Evolutionary conservation across 2,113 vertebrate genomes (phyloP), one percentile per base, ranked within the genome.

Genomic region (Pangasianodon hypophthalmus): DNA sequence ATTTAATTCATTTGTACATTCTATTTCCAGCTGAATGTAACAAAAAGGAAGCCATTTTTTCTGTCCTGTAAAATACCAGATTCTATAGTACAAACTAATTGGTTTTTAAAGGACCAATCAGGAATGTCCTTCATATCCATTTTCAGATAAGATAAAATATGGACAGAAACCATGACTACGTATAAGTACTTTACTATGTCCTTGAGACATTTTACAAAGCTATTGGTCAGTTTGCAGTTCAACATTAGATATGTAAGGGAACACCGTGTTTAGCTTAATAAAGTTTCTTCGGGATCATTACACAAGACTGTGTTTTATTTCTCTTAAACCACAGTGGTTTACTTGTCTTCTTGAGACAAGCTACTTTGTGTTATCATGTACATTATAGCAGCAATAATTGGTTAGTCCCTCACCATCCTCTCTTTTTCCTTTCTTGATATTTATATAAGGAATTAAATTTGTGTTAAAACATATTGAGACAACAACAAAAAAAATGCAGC

Each of bases 1-100:
- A 21, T 81, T 86, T 80, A 84, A 85, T 84, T 75, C 26, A 46
- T 77, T 79, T 71, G 21, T 79, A 60, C 88, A 77, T 64, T 89
- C 21, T 64, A 46, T 81, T 89, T 56, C 32, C 75, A 9, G 75
- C 54, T 54, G n/a, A 52, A 37, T 14, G 32, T 44, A 44, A 60
- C n/a, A 84, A 84, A 84, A 62, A 14, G 44, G 21, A 46, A 26
- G 73, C 19, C 77, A 14, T 10, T 50, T 10, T 46, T 50, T 18
- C 77, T 0, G n/a, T 48, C 24, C 26, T 50, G 77, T 80, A 80
- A 50, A 48, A 29, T 48, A 79, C 46, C 11, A 79, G 41, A 44
- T 46, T 26, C 3, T 46, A 48, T 46, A 48, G 44, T 26, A 48
- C 1, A 29, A 48, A 26, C 21, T 37, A 37, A 37, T 37, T 37